A percentile compares a stretch with the other conserved stretches of the same genome.
Conservation (phyloP, 2,888 invertebrate genomes). For the Tanytarsus gracilentus region DNA sequence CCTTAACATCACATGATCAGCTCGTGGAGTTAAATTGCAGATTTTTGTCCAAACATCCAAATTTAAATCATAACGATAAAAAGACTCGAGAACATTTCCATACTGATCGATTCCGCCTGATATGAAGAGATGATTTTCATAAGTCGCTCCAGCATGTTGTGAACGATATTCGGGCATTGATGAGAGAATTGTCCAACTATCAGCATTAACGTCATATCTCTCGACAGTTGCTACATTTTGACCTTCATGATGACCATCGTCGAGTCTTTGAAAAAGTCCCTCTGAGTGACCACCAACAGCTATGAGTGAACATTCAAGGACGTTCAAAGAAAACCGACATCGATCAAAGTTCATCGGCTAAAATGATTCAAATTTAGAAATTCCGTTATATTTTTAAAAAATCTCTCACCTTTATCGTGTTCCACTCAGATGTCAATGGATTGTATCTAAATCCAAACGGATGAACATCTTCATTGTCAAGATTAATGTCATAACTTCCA, state of each 20-base stretch:
- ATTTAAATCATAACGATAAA: conserved; percentile 47
- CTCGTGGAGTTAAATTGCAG: conserved; percentile 51
- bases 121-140: conserved; percentile 38
- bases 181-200: conserved; percentile 51
- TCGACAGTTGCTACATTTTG: conserved; percentile 44
- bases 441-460: conserved; percentile 61
- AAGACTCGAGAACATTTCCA: conserved; percentile 43
- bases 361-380: no score
- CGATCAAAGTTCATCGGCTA: conserved; percentile 57
- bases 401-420: no score
- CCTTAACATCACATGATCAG: conserved; percentile 55
- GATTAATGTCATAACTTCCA: conserved; percentile 59
- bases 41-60: conserved; percentile 48
- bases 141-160: conserved; percentile 50
- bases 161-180: conserved; percentile 50
- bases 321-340: conserved; percentile 57
- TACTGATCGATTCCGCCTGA: conserved; percentile 41
- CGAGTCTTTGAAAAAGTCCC: conserved; percentile 44
- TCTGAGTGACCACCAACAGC: conserved; percentile 58
- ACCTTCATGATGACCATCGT: conserved; percentile 40
- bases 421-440: conserved; percentile 55
- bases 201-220: conserved; percentile 50
- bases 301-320: conserved; percentile 47
- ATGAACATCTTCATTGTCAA: conserved; percentile 58
- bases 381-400: no score